A percentile compares a stretch with the other conserved stretches of the same genome.
Evolutionary conservation across 1,140 invertebrate genomes (phyloP).

Genomic region (Bombus confusus): DNA sequence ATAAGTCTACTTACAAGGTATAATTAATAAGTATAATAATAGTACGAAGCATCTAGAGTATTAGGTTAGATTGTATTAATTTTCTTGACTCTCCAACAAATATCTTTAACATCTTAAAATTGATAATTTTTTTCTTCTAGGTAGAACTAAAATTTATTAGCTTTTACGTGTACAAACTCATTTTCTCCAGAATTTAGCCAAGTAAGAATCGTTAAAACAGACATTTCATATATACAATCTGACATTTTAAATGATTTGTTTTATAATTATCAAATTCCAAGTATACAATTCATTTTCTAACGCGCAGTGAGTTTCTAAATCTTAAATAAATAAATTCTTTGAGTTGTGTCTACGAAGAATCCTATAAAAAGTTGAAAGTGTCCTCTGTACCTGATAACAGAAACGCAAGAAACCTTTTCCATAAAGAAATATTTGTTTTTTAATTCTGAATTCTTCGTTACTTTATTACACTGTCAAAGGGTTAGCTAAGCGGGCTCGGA

Average conservation of each 20-base stretch:
- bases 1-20: no score
- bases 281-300: no score
- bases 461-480: no score
- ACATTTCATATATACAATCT: no score
- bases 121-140: neutral
- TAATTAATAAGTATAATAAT: neutral
- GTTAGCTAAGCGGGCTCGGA: constrained; percentile 7
- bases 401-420: no score
- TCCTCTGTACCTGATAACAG: no score
- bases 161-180: neutral
- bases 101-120: neutral
- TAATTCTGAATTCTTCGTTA: neutral
- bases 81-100: neutral
- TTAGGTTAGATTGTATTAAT: no score
- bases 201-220: neutral
- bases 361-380: no score
- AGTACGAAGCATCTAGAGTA: no score
- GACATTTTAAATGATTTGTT: neutral
- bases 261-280: neutral
- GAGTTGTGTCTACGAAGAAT: no score
- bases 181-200: neutral
- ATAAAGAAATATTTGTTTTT: neutral
- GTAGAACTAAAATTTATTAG: neutral
- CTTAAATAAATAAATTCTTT: neutral
- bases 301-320: no score